A percentile compares a stretch with the other conserved stretches of the same genome.
phyloP scores from a whole-genome alignment of 1,140 invertebrate genomes.

The Aphelinus certus region DNA sequence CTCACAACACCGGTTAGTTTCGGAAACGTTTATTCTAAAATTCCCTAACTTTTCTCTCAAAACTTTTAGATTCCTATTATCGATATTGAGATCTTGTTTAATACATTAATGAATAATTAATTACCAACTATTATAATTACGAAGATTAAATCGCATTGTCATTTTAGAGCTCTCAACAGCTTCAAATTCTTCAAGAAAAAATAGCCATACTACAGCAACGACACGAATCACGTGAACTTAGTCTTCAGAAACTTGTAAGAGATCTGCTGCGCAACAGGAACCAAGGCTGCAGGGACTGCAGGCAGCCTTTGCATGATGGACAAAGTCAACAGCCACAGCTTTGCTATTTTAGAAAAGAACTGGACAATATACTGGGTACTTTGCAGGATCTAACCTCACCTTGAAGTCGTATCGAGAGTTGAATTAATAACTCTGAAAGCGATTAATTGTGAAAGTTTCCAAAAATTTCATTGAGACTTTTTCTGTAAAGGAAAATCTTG shows the following conservation, averaged over 20 bases:
- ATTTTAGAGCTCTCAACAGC: constrained; percentile 58
- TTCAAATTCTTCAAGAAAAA: constrained; percentile 63
- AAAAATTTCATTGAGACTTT: no score
- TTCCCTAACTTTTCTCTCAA: constrained; percentile 15
- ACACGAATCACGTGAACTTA: constrained; percentile 65
- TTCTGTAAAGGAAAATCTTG: no score
- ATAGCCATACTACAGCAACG: constrained; percentile 64
- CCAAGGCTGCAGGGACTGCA: constrained; percentile 58
- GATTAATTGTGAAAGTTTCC: no score
- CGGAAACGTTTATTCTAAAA: constrained; percentile 1
- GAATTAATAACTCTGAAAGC: no score
- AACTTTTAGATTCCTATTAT: no score
- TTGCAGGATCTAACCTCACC: constrained; percentile 61
- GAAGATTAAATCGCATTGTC: no score
- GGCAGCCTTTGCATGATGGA: constrained; percentile 33
- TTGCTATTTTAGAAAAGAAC: constrained; percentile 64
- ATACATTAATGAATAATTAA: no score
- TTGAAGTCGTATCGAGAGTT: neutral
- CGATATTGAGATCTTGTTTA: neutral
- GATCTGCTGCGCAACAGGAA: constrained; percentile 60
- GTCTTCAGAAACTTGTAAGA: constrained; percentile 64
- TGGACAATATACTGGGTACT: constrained; percentile 65
- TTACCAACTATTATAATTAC: no score
- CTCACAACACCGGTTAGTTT: constrained; percentile 60
- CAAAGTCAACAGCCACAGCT: constrained; percentile 61